Evolutionary conservation across 37 sponge, comb jelly and placozoan species (phyloP), one percentile per base, ranked within the genome.

Genomic region (Chondrilla cf. caribensis): DNA sequence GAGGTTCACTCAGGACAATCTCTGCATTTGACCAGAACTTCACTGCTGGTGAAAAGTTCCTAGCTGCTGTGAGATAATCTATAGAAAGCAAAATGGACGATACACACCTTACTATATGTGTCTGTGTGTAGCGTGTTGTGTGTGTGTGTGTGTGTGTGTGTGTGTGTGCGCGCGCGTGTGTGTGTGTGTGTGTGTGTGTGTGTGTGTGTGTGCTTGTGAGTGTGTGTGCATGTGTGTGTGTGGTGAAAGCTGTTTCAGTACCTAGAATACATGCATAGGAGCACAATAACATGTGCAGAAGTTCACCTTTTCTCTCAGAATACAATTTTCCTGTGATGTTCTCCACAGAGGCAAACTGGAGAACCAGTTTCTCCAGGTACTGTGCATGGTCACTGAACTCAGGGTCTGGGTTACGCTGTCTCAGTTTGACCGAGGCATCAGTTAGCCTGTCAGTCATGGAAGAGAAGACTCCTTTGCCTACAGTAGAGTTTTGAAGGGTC

Each of bases 1-100:
- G 79, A 42, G 81, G 54, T 9, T 72, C 59, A 33, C 54, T 43
- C 51, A 92, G 32, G n/a, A 62, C 32, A 0, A 55, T 65, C 54
- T 91, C 86, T 25, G 80, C 31, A 39, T 58, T 73, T 3, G 89
- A 42, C 92, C 92, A 92, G 28, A 80, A 82, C 65, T 75, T 29
- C 22, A 85, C 24, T 33, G 80, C 62, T 19, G 82, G n/a, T 9
- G 79, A 44, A 31, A 91, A 85, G 58, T 85, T 82, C 18, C 70
- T 81, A 41, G 58, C 19, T 47, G 51, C 51, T 11, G 11, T 47
- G 51, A 47, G 51, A 47, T 14, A 47, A 11, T 47, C 51, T 47
- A 47, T 47, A 11, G 51, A n/a, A n/a, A n/a, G n/a, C n/a, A n/a
- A n/a, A n/a, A n/a, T n/a, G n/a, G n/a, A n/a, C n/a, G 51, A 47